Conservation (phyloP, 2,113 vertebrate genomes). For the Hydrolagus affinis region DNA sequence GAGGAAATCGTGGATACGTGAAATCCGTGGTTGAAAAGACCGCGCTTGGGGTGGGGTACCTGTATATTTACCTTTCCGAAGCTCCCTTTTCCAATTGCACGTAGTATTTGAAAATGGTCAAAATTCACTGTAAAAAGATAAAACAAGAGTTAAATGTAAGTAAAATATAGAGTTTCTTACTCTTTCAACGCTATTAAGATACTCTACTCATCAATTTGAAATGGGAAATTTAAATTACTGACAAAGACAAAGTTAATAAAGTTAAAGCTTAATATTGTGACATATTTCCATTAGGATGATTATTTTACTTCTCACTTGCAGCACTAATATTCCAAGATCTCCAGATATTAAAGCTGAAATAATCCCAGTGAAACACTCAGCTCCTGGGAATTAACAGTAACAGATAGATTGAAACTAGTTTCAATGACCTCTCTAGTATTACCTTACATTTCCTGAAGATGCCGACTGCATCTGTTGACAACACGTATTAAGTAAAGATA, state of each 20-base stretch:
- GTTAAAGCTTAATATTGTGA: not conserved
- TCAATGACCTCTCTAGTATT: not conserved
- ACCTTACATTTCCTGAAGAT: constrained; percentile 26
- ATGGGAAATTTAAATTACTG: not conserved
- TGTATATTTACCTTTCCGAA: constrained; percentile 62
- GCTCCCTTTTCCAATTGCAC: constrained; percentile 66
- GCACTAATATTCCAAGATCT: constrained; percentile 1
- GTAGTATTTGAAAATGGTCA: constrained; percentile 68
- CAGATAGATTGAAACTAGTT: constrained; percentile 22
- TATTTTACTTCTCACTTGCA: not conserved
- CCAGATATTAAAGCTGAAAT: not conserved
- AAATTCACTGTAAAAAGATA: constrained; percentile 57
- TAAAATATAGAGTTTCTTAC: not conserved
- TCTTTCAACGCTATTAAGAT: not conserved
- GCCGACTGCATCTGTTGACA: not conserved
- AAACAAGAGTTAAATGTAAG: constrained; percentile 34
- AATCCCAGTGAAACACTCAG: constrained; percentile 14
- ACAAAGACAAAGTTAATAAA: not conserved
- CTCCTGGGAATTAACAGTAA: not conserved
- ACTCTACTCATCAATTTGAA: not conserved
- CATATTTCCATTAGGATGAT: not conserved
- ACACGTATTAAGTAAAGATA: not conserved
- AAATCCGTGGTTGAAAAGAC: no score
- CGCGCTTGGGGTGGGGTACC: no score
- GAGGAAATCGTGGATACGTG: no score